Evolutionary conservation across 2,113 vertebrate genomes (phyloP).

Genomic region (Hippocampus comes): DNA sequence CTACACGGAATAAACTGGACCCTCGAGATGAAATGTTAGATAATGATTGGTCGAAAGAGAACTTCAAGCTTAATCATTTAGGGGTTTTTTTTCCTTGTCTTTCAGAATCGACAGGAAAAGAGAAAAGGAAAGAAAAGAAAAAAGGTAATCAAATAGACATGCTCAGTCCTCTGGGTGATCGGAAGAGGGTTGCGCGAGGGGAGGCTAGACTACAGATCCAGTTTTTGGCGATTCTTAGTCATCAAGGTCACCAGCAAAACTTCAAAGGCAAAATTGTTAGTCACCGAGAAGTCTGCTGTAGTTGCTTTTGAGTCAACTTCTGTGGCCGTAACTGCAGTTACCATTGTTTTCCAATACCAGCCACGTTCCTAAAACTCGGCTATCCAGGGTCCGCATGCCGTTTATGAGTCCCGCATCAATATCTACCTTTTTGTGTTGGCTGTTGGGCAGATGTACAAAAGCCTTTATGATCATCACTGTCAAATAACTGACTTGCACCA

Average conservation of each 20-base stretch:
- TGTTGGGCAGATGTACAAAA: background rate
- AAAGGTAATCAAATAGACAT: constrained; percentile 58
- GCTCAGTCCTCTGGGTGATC: constrained; percentile 4
- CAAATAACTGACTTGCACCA: background rate
- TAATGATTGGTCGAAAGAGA: constrained; percentile 40
- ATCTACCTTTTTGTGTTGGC: background rate
- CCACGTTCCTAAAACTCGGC: background rate
- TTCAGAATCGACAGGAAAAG: constrained; percentile 67
- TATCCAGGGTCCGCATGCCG: background rate
- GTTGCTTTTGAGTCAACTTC: background rate
- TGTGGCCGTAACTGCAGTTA: background rate
- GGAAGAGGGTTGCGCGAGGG: background rate
- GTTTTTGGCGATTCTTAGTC: background rate
- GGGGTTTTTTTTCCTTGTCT: constrained; percentile 40
- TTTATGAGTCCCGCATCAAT: background rate
- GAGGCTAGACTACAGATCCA: background rate
- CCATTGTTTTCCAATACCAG: background rate
- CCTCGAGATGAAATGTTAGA: constrained; percentile 42
- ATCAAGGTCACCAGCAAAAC: background rate
- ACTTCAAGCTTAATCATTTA: constrained; percentile 43
- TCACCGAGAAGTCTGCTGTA: no score
- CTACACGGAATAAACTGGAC: constrained; percentile 29
- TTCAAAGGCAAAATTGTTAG: background rate
- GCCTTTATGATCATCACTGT: background rate
- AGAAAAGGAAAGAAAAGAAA: constrained; percentile 67